phyloP scores from a whole-genome alignment of 1,140 invertebrate species.

The Penaeus indicus region DNA sequence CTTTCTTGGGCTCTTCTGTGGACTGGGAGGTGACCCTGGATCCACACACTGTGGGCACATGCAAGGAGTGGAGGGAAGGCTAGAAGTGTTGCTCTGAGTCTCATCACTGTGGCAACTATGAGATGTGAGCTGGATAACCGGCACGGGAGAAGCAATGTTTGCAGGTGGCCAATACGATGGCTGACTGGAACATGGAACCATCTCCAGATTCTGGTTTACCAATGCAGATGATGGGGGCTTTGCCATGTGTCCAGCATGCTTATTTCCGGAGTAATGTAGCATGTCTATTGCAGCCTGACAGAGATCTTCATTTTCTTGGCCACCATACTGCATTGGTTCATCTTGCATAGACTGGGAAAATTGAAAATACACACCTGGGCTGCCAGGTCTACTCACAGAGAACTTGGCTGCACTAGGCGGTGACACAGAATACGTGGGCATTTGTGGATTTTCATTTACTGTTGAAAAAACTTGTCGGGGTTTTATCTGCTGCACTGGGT shows the following conservation, averaged over 20 bases:
- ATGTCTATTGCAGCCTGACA: too few species aligned
- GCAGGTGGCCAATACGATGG: neutral
- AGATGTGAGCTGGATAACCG: conserved; percentile 39
- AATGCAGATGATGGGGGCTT: too few species aligned
- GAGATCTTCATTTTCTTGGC: too few species aligned
- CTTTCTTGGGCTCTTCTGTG: conserved; percentile 50
- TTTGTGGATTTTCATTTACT: neutral
- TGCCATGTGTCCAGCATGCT: too few species aligned
- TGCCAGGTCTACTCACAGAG: conserved; percentile 1
- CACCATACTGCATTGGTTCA: too few species aligned
- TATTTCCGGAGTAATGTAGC: neutral
- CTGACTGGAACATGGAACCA: neutral
- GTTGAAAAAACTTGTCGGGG: neutral
- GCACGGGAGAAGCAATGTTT: neutral
- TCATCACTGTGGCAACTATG: conserved; percentile 36
- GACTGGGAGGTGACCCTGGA: conserved; percentile 39
- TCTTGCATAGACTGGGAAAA: neutral
- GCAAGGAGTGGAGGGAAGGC: conserved; percentile 40
- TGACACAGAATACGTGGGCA: neutral
- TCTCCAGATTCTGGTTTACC: neutral
- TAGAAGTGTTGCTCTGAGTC: conserved; percentile 45
- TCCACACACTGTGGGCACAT: conserved; percentile 46
- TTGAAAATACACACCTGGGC: neutral
- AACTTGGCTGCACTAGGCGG: neutral
- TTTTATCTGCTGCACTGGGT: neutral